These are phyloP conservation scores for Smittia aterrima DNA, from an alignment of 2,888 invertebrate species.

Conservation along the genomic window DNA sequence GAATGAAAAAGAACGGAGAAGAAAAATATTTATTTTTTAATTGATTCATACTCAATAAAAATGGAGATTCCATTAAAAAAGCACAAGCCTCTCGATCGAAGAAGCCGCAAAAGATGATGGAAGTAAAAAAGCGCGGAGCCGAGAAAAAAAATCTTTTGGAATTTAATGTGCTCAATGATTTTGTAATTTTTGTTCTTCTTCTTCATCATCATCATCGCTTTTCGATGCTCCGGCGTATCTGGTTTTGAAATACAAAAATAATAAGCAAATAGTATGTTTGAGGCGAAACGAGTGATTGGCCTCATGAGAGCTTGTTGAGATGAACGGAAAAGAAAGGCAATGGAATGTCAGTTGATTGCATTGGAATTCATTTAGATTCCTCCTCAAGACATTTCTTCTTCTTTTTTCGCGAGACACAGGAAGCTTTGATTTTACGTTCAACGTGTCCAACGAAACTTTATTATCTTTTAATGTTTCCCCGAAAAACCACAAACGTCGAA, in stretches of 20 bases:
- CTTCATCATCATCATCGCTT: conserved; percentile 8
- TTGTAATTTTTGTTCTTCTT: conserved; percentile 20
- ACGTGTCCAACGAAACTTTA: not conserved
- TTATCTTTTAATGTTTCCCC: conserved; percentile 18
- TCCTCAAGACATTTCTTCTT: no score
- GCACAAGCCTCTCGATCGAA: not conserved
- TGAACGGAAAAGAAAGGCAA: not conserved
- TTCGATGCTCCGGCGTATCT: conserved; percentile 11
- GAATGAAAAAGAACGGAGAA: not conserved
- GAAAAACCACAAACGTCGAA: conserved; percentile 13
- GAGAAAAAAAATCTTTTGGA: conserved; percentile 1
- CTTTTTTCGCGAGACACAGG: not conserved
- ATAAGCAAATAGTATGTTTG: conserved; percentile 7
- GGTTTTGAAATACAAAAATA: conserved; percentile 18
- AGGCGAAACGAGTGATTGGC: conserved; percentile 13
- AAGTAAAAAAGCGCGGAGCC: conserved; percentile 10
- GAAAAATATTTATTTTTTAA: conserved; percentile 21
- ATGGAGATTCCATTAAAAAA: conserved; percentile 29
- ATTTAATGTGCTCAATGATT: conserved; percentile 32
- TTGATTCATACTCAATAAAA: conserved; percentile 29
- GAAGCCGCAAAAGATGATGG: conserved; percentile 20
- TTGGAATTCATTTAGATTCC: no score
- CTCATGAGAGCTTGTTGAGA: not conserved
- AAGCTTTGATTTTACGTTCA: not conserved
- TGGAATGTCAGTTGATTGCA: no score